Evolutionary conservation across 2,797 vertebrate species (phyloP), one percentile per base, ranked within the genome.

Genomic region (Sparidentex hasta): DNA sequence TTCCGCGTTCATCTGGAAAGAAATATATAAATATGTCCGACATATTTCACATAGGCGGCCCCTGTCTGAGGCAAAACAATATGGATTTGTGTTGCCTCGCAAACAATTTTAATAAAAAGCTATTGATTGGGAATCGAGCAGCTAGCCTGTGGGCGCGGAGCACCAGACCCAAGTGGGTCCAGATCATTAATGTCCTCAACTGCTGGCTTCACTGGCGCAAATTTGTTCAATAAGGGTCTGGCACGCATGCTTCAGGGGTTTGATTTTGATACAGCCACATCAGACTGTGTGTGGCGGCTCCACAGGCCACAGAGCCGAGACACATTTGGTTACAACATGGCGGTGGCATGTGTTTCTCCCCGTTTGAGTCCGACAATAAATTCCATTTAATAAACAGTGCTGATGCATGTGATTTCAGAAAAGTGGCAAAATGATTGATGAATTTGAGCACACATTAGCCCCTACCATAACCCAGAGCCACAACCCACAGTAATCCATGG

Each of bases 51-150:
- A 90, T 18, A 57, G 84, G 65, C 67, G 65, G 84, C 25, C 86
- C 80, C 83, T 74, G 88, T 91, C 87, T 74, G 75, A 93, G 91
- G 92, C 89, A 95, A 94, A 95, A 95, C 94, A 94, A 90, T 94
- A 96, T 96, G 92, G 95, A 96, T 96, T 95, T 96, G 94, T 94
- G 95, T 95, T 94, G 93, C 94, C 93, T 93, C 82, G 91, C 93
- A 94, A 95, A 95, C 94, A 94, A 95, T 96, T 96, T 96, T 96
- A 96, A 96, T 96, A 96, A 96, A 96, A 96, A 95, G 94, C 88
- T 94, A 96, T 96, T 88, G 96, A 96, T 95, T 88, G 90, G 82
- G 82, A 87, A 95, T 95, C 80, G 94, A 95, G 94, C 86, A 83
- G 82, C 84, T 85, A 86, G 93, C 93, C 94, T 89, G 93, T 87